These are phyloP conservation scores for Paracanthobrama guichenoti DNA, from an alignment of 2,113 vertebrate species.

Conservation along the genomic window DNA sequence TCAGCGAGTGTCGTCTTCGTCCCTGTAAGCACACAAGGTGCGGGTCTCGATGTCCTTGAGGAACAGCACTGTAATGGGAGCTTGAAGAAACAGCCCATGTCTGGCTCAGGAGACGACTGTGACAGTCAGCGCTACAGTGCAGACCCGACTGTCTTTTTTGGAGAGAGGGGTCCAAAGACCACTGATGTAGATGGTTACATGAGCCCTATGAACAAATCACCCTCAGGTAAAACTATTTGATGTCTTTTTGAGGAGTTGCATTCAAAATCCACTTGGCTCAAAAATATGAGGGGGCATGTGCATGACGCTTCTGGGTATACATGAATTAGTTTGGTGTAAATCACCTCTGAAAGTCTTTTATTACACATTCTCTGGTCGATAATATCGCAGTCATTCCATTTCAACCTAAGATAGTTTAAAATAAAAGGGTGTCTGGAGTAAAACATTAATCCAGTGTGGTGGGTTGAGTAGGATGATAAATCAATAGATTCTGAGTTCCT, in stretches of 20 bases:
- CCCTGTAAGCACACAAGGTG: conserved; percentile 71
- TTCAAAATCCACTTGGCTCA: background rate
- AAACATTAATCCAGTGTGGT: conserved; percentile 62
- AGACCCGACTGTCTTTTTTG: conserved; percentile 89
- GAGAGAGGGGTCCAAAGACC: conserved; percentile 77
- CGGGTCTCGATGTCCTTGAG: conserved; percentile 81
- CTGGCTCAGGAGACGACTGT: conserved; percentile 80
- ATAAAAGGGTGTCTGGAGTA: conserved; percentile 66
- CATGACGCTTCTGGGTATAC: background rate
- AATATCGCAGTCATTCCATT: conserved; percentile 27
- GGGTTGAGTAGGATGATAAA: conserved; percentile 64
- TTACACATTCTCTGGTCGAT: background rate
- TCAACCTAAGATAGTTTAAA: conserved; percentile 55
- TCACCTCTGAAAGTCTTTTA: background rate
- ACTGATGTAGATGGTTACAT: conserved; percentile 93
- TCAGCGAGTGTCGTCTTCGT: conserved; percentile 74
- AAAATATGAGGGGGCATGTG: conserved; percentile 3
- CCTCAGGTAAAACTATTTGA: conserved; percentile 81
- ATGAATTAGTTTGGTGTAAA: conserved; percentile 23
- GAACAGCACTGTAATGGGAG: conserved; percentile 89
- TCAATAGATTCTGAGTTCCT: conserved; percentile 71
- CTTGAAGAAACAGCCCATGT: conserved; percentile 80
- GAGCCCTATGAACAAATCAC: conserved; percentile 89
- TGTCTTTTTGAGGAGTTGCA: background rate
- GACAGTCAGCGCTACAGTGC: conserved; percentile 92